These are phyloP conservation scores for Sarcoramphus papa DNA, from an alignment of 2,797 vertebrate genomes.

Conservation along the genomic window DNA sequence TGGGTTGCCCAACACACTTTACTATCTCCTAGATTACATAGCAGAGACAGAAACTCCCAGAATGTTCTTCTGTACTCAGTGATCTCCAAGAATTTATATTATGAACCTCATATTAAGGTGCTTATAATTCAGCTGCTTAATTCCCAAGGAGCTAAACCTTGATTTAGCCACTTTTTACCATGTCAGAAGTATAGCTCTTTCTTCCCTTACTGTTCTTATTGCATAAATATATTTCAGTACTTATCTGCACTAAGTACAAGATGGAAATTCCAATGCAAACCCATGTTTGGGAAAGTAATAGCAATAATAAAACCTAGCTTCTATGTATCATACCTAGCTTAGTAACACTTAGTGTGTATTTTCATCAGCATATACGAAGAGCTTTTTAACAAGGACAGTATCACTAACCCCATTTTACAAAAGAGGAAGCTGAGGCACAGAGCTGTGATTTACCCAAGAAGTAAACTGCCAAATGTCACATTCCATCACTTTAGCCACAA, in stretches of 20 bases:
- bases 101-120: neutral
- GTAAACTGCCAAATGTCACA: neutral
- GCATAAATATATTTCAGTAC: neutral
- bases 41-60: neutral
- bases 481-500: neutral
- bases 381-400: constrained; percentile 28
- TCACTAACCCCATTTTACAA: constrained; percentile 51
- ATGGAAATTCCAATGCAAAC: neutral
- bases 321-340: neutral
- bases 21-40: constrained; percentile 2
- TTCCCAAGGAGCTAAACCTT: neutral
- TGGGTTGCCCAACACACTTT: neutral
- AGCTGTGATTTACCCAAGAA: constrained; percentile 36
- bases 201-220: neutral
- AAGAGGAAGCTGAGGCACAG: constrained; percentile 20
- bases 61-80: neutral
- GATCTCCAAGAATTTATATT: neutral
- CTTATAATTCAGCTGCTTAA: neutral
- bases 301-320: neutral
- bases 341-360: neutral
- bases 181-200: neutral
- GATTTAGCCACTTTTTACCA: neutral
- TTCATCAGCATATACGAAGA: neutral
- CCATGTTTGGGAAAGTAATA: neutral
- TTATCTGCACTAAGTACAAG: neutral